Conservation (phyloP, 2,888 invertebrate species). For the Parascotia fuliginaria region DNA sequence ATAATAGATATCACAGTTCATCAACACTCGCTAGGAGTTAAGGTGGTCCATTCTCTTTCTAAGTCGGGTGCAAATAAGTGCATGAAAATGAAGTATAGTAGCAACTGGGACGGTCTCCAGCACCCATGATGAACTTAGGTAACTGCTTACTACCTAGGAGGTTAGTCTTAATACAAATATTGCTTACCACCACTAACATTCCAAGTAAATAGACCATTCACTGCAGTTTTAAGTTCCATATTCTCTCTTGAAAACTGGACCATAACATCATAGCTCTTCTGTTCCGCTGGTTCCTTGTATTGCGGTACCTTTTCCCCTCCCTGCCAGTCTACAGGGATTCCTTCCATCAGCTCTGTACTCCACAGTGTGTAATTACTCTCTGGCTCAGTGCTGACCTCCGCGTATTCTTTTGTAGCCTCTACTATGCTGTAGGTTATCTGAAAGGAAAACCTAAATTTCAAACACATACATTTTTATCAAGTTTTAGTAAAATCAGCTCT, state of each 20-base stretch:
- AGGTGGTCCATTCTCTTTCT: no score
- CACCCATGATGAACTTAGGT: no score
- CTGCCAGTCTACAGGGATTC: slow-evolving; percentile 22
- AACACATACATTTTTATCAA: no score
- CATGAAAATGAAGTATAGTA: no score
- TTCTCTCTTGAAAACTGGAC: slow-evolving; percentile 6
- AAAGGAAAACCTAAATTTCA: slow-evolving; percentile 9
- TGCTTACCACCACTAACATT: slow-evolving; percentile 57
- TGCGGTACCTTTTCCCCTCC: slow-evolving; percentile 14
- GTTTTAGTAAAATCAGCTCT: no score
- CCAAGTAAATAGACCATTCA: slow-evolving; percentile 39
- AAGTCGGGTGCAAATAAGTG: no score
- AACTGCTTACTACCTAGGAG: no score
- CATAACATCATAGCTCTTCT: slow-evolving; percentile 34
- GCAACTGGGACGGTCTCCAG: no score
- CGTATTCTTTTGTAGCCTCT: slow-evolving; percentile 18
- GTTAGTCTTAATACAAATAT: background rate
- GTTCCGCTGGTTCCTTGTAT: slow-evolving; percentile 15
- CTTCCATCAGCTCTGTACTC: slow-evolving; percentile 32
- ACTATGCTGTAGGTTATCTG: slow-evolving; percentile 35
- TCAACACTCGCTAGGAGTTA: no score
- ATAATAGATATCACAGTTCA: no score
- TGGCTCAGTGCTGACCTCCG: slow-evolving; percentile 10
- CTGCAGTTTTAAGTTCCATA: background rate
- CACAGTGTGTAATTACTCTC: slow-evolving; percentile 37